These are phyloP conservation scores for Patella ulyssiponensis DNA, from an alignment of 2,888 invertebrate genomes.

Conservation along the genomic window DNA sequence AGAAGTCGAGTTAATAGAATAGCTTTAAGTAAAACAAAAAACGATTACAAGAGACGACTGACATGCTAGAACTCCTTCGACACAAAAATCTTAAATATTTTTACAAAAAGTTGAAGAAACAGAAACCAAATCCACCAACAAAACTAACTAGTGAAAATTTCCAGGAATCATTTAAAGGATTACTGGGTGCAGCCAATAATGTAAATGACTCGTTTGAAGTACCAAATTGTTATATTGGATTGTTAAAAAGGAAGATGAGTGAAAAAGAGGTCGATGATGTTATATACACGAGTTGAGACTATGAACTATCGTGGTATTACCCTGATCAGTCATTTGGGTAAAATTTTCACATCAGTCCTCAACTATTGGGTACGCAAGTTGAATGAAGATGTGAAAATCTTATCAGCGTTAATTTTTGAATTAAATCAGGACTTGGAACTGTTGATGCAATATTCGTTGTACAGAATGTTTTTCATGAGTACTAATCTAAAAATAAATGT, in stretches of 20 bases:
- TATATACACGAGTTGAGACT: background rate
- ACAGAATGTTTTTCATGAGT: background rate
- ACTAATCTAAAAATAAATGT: background rate
- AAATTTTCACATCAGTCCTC: slow-evolving; percentile 6
- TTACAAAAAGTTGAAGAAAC: too few species aligned
- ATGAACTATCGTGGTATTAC: slow-evolving; percentile 11
- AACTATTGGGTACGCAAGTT: background rate
- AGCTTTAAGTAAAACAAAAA: too few species aligned
- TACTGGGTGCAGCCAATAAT: too few species aligned
- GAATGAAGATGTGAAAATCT: background rate
- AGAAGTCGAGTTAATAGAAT: too few species aligned
- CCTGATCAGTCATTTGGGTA: slow-evolving; percentile 4
- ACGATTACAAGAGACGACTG: too few species aligned
- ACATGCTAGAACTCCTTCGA: too few species aligned
- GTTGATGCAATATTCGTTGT: background rate
- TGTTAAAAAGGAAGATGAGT: background rate
- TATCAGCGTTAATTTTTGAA: background rate
- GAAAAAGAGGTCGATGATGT: background rate
- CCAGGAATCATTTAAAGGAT: too few species aligned
- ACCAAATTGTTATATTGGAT: background rate
- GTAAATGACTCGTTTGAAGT: too few species aligned
- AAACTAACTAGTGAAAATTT: too few species aligned
- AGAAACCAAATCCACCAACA: too few species aligned
- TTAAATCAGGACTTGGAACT: background rate
- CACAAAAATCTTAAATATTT: too few species aligned